Evolutionary conservation across 2,797 vertebrate genomes (phyloP).

Genomic region (Micromesistius poutassou): DNA sequence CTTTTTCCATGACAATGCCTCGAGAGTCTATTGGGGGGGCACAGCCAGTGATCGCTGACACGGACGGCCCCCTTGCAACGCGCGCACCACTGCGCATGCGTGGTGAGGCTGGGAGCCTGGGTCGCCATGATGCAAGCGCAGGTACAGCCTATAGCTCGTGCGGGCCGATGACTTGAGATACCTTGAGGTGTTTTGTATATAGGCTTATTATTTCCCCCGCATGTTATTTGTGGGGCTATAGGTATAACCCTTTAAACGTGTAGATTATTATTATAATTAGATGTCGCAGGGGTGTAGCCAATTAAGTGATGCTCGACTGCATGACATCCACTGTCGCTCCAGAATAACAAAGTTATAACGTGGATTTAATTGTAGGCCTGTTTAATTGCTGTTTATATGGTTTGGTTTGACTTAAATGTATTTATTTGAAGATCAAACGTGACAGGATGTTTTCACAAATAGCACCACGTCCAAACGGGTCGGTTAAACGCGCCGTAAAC

Average conservation of each 20-base stretch:
- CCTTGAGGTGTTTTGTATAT: neutral
- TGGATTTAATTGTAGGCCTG: neutral
- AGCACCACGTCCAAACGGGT: neutral
- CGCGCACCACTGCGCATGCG: slow-evolving; percentile 60
- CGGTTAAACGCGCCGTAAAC: neutral
- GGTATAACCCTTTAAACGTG: neutral
- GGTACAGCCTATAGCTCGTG: slow-evolving; percentile 26
- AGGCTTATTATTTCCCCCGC: neutral
- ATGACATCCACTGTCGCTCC: neutral
- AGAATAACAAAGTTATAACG: neutral
- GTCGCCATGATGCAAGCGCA: slow-evolving; percentile 27
- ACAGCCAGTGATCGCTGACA: slow-evolving; percentile 49
- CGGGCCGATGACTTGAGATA: neutral
- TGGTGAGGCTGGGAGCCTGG: slow-evolving; percentile 19
- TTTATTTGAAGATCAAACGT: neutral
- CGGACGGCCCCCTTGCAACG: slow-evolving; percentile 42
- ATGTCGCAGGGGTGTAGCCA: neutral
- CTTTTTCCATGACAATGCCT: slow-evolving; percentile 87
- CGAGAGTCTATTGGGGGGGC: slow-evolving; percentile 55
- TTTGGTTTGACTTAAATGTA: neutral
- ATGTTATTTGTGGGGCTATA: neutral
- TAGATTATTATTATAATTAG: neutral
- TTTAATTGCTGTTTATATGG: neutral
- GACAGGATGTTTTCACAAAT: neutral
- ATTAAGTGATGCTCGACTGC: neutral